These are phyloP conservation scores for Aricia agestis DNA, from an alignment of 1,140 invertebrate species.

Conservation along the genomic window DNA sequence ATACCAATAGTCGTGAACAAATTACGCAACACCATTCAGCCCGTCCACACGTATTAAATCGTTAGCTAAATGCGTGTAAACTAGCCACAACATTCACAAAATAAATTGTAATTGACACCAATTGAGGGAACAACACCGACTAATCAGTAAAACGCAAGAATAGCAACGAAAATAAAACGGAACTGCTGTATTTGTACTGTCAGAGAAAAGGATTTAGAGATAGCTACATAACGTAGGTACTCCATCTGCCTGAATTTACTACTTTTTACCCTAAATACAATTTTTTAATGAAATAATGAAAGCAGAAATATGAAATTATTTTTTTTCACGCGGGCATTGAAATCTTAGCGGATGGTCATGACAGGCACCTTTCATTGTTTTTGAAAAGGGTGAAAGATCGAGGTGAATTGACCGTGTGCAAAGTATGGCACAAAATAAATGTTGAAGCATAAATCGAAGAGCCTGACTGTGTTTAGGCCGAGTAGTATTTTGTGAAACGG, in stretches of 20 bases:
- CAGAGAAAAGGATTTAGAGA: background rate
- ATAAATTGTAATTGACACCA: slow-evolving; percentile 1
- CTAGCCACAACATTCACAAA: background rate
- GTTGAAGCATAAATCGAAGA: too few relatives aligned
- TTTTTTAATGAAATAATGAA: background rate
- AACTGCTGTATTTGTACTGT: background rate
- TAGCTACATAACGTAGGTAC: background rate
- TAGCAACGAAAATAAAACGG: background rate
- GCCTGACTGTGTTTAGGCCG: too few relatives aligned
- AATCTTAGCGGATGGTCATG: background rate
- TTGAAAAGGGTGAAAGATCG: background rate
- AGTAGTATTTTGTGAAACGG: too few relatives aligned
- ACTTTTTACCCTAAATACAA: background rate
- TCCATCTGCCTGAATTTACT: too few relatives aligned
- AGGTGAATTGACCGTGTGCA: background rate
- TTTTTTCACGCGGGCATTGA: background rate
- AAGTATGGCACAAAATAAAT: too few relatives aligned
- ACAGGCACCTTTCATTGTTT: background rate
- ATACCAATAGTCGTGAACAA: background rate
- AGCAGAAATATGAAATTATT: background rate
- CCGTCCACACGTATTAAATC: background rate
- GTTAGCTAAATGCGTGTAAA: background rate
- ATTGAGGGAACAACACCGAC: background rate
- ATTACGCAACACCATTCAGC: background rate
- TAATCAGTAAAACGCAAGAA: background rate